Base-by-base conservation (phyloP, 2,888 invertebrate species). In the Nephrotoma flavescens region DNA sequence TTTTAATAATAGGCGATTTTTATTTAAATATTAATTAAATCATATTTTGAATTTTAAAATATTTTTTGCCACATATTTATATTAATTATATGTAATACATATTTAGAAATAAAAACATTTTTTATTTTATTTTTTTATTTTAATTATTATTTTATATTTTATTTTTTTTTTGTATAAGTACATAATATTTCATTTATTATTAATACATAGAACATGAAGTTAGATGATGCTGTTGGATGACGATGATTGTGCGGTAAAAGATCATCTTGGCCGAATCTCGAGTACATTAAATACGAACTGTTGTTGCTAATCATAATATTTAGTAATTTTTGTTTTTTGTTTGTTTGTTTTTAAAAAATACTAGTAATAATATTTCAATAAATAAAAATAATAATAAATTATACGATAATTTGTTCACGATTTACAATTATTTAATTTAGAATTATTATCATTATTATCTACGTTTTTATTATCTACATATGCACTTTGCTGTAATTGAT, bases 371-470 rank as follows among this genome's bases (percentile, higher is more conserved):
- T 71, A 71, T 71, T 31, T 31, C 31, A 31, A 71, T 71, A 71
- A 71, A 71, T 71, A 71, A n/a, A n/a, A n/a, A 31, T 31, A 71
- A 71, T 71, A 71, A 31, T 31, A 31, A 31, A 31, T 31, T 31
- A 31, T 31, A 31, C 31, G 31, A 31, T 31, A 31, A 2, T 31
- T 31, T 71, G 71, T 84, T 84, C 84, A 84, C 42, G 84, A 84
- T 84, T 84, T 84, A 84, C 84, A 84, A 42, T 84, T 84, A 84
- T 84, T 84, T 41, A 42, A 84, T 84, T 84, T 84, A 42, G 84
- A 42, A 84, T 84, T 84, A 71, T 71, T 71, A 84, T 84, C 84
- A 42, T 84, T 84, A 84, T 84, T 84, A 71, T 71, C 71, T 71
- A 71, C 71, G 41, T 42, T n/a, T 41, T 84, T 84, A 84, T 84